phyloP scores from a whole-genome alignment of 1,140 invertebrate species.

The Saccostrea cuccullata region DNA sequence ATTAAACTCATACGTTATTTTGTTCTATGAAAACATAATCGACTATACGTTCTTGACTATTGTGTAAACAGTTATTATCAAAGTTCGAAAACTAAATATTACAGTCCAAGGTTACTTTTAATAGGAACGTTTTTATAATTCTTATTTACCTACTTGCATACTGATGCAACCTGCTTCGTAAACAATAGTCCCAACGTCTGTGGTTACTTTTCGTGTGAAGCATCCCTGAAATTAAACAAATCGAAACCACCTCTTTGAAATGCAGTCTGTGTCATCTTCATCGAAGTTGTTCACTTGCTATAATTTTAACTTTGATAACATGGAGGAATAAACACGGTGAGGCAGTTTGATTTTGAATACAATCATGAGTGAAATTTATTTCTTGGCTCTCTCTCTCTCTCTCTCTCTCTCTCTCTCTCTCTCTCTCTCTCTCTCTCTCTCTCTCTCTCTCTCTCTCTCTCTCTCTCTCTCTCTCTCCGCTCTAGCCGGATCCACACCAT shows the following conservation, averaged over 20 bases:
- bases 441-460: too few species aligned
- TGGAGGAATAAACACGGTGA: too few species aligned
- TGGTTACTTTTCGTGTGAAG: not conserved
- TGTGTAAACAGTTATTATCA: not conserved
- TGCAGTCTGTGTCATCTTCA: too few species aligned
- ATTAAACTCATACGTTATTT: not conserved
- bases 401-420: too few species aligned
- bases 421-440: too few species aligned
- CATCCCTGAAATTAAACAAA: not conserved
- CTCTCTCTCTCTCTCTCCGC: constrained; percentile 15
- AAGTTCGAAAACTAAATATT: not conserved
- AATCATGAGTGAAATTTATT: too few species aligned
- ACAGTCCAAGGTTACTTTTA: not conserved
- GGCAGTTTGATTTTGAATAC: too few species aligned
- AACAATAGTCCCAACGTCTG: not conserved
- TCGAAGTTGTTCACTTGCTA: too few species aligned
- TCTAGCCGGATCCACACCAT: not conserved
- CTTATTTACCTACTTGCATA: not conserved
- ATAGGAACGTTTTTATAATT: not conserved
- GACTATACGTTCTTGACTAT: not conserved
- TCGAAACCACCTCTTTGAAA: not conserved
- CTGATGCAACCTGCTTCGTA: not conserved
- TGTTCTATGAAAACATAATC: not conserved
- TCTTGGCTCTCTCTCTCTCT: constrained; percentile 12
- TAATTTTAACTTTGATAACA: too few species aligned